Evolutionary conservation across 2,888 invertebrate species (phyloP).

Genomic region (Pycnomerus fuliginosus): DNA sequence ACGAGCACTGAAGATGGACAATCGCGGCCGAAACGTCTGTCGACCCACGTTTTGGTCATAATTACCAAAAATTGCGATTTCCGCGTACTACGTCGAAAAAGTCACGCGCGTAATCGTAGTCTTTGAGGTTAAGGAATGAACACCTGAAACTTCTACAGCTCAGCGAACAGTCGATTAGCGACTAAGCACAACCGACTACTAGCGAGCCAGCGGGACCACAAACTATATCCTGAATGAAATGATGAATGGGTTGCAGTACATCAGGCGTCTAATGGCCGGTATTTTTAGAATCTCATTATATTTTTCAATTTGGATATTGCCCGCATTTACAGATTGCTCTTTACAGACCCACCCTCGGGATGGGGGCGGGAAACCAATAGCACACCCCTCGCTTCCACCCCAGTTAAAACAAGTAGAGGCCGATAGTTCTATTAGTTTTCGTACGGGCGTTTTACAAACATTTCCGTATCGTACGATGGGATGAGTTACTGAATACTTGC

Average conservation of each 20-base stretch:
- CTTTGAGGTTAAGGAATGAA: conserved; percentile 17
- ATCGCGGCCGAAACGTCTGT: conserved; percentile 8
- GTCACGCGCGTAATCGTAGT: conserved; percentile 15
- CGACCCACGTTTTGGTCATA: conserved; percentile 10
- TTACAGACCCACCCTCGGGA: neutral
- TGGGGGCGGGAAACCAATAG: too few relatives aligned
- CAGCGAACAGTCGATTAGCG: conserved; percentile 12
- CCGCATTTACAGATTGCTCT: conserved; percentile 12
- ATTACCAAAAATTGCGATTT: conserved; percentile 6
- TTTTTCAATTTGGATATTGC: conserved; percentile 18
- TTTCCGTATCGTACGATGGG: too few relatives aligned
- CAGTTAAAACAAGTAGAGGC: too few relatives aligned
- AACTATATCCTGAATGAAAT: conserved; percentile 21
- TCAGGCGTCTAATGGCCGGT: conserved; percentile 21
- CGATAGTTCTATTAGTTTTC: too few relatives aligned
- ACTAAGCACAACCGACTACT: conserved; percentile 11
- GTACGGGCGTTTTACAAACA: too few relatives aligned
- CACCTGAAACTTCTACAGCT: conserved; percentile 8
- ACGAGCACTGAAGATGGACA: too few relatives aligned
- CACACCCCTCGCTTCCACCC: too few relatives aligned
- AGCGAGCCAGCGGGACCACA: conserved; percentile 10
- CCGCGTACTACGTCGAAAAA: conserved; percentile 1
- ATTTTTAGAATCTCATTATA: conserved; percentile 22
- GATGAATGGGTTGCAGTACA: conserved; percentile 26
- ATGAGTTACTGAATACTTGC: too few relatives aligned